phyloP scores from a whole-genome alignment of 2,797 vertebrate genomes.

The Philypnodon macrostomus region DNA sequence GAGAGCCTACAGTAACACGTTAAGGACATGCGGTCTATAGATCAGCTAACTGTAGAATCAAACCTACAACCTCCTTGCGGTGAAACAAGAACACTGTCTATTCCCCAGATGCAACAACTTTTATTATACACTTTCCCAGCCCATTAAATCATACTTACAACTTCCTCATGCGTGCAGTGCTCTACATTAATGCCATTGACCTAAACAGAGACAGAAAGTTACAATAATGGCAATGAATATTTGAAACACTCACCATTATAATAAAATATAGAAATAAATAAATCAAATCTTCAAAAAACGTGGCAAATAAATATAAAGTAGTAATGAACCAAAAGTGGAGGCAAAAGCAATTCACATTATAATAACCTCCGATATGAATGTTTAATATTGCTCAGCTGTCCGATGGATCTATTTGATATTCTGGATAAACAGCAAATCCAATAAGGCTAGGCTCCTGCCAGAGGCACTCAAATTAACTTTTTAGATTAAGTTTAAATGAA shows the following conservation, averaged over 20 bases:
- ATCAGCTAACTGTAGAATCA: no score
- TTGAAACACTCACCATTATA: not conserved
- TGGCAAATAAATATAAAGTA: constrained; percentile 29
- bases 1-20: no score
- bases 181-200: constrained; percentile 94
- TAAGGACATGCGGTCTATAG: no score
- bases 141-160: constrained; percentile 82
- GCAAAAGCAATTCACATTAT: constrained; percentile 30
- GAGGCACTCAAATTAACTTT: constrained; percentile 37
- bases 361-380: constrained; percentile 31
- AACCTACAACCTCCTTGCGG: no score
- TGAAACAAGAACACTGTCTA: no score
- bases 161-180: constrained; percentile 89
- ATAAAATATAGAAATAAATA: constrained; percentile 3
- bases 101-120: no score
- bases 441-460: constrained; percentile 39
- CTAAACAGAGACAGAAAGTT: constrained; percentile 63
- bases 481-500: constrained; percentile 32
- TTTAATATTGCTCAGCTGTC: constrained; percentile 34
- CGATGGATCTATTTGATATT: constrained; percentile 35
- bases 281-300: constrained; percentile 25
- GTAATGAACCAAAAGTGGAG: constrained; percentile 20
- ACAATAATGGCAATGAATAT: constrained; percentile 10
- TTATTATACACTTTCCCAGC: not conserved
- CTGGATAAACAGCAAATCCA: constrained; percentile 39